Evolutionary conservation across 92 coral and sea anemone species (phyloP).

Genomic region (Epizoanthus fatuus): DNA sequence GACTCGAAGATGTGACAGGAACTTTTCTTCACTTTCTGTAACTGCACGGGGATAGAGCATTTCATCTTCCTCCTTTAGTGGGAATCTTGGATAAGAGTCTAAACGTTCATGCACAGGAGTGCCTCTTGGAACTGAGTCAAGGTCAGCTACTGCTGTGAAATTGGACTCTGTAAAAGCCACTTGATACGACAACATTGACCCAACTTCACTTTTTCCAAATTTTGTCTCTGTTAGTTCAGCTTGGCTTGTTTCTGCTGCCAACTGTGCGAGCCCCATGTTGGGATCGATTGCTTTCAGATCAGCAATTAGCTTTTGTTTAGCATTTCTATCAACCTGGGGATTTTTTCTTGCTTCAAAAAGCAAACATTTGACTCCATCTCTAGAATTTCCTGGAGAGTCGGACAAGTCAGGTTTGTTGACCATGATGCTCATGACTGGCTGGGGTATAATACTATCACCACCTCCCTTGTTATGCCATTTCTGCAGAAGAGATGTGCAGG

Average conservation of each 20-base stretch:
- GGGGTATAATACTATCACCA: slow-evolving; percentile 39
- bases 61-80: neutral
- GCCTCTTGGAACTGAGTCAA: neutral
- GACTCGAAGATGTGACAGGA: neutral
- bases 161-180: neutral
- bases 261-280: slow-evolving; percentile 54
- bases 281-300: slow-evolving; percentile 50
- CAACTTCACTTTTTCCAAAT: neutral
- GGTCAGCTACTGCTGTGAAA: neutral
- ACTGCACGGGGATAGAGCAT: neutral
- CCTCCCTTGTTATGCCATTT: slow-evolving; percentile 66
- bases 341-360: slow-evolving; percentile 62
- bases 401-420: slow-evolving; percentile 57
- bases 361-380: slow-evolving; percentile 50
- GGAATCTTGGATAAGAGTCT: neutral
- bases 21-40: neutral
- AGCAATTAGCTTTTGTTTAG: slow-evolving; percentile 13
- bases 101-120: neutral
- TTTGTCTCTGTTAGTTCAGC: neutral
- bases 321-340: slow-evolving; percentile 24
- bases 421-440: slow-evolving; percentile 53
- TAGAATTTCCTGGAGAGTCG: slow-evolving; percentile 8
- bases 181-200: neutral
- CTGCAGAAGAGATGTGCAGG: slow-evolving; percentile 56
- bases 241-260: slow-evolving; percentile 8